Percentiles rank a stretch among this genome's conserved stretches.
These are phyloP conservation scores for Cheilinus undulatus DNA, from an alignment of 2,113 vertebrate genomes.

Conservation along the genomic window DNA sequence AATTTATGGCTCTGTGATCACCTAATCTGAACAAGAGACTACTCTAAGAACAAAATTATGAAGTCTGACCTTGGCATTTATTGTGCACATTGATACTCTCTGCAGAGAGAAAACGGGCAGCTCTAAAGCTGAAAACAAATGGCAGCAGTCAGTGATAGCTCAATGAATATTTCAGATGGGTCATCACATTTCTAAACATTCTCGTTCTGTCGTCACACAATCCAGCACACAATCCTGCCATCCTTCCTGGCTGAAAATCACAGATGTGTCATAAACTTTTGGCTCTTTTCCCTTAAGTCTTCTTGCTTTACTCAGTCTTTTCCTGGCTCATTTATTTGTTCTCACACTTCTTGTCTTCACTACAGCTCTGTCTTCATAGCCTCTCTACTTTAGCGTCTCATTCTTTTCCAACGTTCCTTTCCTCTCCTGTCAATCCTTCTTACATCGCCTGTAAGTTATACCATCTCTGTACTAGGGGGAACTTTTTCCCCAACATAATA, in stretches of 20 bases:
- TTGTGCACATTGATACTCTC: too few relatives aligned
- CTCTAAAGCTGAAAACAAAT: slow-evolving; percentile 24
- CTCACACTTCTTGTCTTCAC: not conserved
- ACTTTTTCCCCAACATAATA: slow-evolving; percentile 23
- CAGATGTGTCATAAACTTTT: not conserved
- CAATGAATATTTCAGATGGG: slow-evolving; percentile 42
- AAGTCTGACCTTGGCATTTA: too few relatives aligned
- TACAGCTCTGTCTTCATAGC: not conserved
- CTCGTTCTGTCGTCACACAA: not conserved
- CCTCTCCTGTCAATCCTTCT: not conserved
- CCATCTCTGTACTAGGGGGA: not conserved
- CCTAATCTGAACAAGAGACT: too few relatives aligned
- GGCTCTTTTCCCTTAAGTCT: not conserved
- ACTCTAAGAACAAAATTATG: too few relatives aligned
- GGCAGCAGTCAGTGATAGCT: slow-evolving; percentile 2
- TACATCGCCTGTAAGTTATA: slow-evolving; percentile 14
- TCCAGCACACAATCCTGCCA: slow-evolving; percentile 16
- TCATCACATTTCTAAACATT: slow-evolving; percentile 45
- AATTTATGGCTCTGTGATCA: too few relatives aligned
- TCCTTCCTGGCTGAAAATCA: not conserved
- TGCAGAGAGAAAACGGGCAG: slow-evolving; percentile 5
- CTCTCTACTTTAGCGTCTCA: not conserved
- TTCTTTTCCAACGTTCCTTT: not conserved
- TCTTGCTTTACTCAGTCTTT: too few relatives aligned
- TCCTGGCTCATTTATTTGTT: too few relatives aligned